phyloP scores from a whole-genome alignment of 2,113 vertebrate species.

The Cyrtonyx montezumae region DNA sequence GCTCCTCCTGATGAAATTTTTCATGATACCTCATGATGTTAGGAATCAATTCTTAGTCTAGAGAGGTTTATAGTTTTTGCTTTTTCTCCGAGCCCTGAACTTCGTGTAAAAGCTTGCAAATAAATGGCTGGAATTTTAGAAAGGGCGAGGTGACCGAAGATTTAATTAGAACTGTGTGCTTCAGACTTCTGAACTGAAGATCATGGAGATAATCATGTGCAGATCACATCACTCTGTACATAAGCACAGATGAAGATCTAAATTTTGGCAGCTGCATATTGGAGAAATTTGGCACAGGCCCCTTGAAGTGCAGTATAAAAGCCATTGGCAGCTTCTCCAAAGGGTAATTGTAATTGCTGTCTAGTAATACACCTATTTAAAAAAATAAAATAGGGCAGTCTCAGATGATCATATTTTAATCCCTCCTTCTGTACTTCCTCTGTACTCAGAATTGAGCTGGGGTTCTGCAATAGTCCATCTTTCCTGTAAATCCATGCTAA shows the following conservation, averaged over 20 bases:
- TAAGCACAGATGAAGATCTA: neutral
- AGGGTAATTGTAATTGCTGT: neutral
- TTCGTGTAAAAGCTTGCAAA: neutral
- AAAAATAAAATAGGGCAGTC: neutral
- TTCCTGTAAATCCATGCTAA: slow-evolving; percentile 1
- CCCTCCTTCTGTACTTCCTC: neutral
- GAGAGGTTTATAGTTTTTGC: neutral
- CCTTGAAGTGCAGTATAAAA: neutral
- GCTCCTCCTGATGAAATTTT: neutral
- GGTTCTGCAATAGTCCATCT: neutral
- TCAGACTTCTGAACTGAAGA: neutral
- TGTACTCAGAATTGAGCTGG: neutral
- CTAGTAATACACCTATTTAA: neutral
- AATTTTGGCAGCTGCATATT: neutral
- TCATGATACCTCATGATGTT: neutral
- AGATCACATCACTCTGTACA: neutral
- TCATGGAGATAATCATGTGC: neutral
- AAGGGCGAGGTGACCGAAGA: neutral
- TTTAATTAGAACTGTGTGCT: neutral
- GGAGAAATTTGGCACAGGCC: neutral
- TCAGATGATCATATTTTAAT: neutral
- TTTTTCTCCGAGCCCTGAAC: neutral
- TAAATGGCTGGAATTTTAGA: neutral
- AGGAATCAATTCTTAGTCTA: neutral
- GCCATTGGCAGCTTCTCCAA: neutral